Conservation (phyloP, 2,797 vertebrate genomes). For the Acipenser oxyrinchus region DNA sequence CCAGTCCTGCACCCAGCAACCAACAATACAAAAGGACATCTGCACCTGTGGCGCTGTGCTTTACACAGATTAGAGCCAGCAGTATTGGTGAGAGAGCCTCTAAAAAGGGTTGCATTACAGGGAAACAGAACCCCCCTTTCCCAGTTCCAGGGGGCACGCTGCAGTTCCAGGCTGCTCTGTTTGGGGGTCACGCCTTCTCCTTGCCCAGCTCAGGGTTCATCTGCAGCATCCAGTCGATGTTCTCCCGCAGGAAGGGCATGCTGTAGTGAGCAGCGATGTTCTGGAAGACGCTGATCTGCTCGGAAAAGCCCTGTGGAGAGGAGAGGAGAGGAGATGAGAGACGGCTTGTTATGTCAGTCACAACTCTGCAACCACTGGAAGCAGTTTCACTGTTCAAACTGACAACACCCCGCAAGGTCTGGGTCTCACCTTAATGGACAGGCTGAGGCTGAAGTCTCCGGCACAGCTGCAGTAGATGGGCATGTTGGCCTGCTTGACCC, state of each 20-base stretch:
- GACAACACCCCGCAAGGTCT: neutral
- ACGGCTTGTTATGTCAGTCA: neutral
- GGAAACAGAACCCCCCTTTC: neutral
- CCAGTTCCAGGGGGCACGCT: neutral
- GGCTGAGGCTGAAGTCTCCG: constrained; percentile 76
- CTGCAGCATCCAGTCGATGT: constrained; percentile 75
- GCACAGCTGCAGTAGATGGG: constrained; percentile 82
- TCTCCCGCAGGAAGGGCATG: constrained; percentile 83
- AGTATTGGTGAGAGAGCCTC: too few relatives aligned
- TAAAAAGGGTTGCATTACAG: neutral
- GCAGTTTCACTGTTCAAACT: neutral
- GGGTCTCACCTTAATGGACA: constrained; percentile 66
- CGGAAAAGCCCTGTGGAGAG: constrained; percentile 67
- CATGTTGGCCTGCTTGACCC: constrained; percentile 89
- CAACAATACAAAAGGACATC: too few relatives aligned
- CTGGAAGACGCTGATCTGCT: constrained; percentile 73
- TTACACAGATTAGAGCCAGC: too few relatives aligned
- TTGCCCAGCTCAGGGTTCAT: constrained; percentile 59
- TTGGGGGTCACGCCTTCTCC: constrained; percentile 2
- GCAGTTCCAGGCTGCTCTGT: neutral
- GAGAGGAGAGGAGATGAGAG: constrained; percentile 3
- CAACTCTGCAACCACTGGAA: too few relatives aligned
- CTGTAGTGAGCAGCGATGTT: constrained; percentile 81
- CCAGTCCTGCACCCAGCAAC: too few relatives aligned
- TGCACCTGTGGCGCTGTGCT: too few relatives aligned